A percentile compares a stretch with the other conserved stretches of the same genome.
phyloP scores from a whole-genome alignment of 37 sponge, comb jelly and placozoan species.

The Cliona cf. orientalis region DNA sequence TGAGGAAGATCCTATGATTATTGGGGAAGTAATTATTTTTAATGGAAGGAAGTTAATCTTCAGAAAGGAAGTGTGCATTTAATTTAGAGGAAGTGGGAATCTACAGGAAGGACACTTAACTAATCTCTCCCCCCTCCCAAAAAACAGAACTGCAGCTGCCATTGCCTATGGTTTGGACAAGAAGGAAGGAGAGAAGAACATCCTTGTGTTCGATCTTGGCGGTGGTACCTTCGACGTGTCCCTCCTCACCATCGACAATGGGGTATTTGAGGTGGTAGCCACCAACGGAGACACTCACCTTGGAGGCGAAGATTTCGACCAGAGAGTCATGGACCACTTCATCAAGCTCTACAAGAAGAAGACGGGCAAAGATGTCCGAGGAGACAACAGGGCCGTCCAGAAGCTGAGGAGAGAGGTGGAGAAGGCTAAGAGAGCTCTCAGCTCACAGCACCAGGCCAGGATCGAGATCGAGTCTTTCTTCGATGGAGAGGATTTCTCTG shows the following conservation, averaged over 20 bases:
- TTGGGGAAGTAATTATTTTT: neutral
- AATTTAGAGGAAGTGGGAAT: neutral
- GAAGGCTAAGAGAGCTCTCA: slow-evolving; percentile 98
- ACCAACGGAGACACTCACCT: slow-evolving; percentile 99
- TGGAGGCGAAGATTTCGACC: slow-evolving; percentile 99
- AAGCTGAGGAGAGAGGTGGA: slow-evolving; percentile 98
- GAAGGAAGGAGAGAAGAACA: slow-evolving; percentile 98
- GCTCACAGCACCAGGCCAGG: slow-evolving; percentile 91
- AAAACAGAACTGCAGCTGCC: slow-evolving; percentile 98
- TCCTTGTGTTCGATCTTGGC: slow-evolving; percentile 98
- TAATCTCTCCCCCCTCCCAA: neutral
- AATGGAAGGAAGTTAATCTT: neutral
- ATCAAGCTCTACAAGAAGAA: slow-evolving; percentile 99
- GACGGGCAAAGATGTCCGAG: slow-evolving; percentile 93
- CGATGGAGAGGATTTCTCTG: slow-evolving; percentile 99
- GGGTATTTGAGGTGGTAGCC: slow-evolving; percentile 98
- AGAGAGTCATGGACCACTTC: slow-evolving; percentile 99
- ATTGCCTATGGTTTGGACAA: slow-evolving; percentile 99
- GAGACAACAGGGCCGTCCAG: slow-evolving; percentile 97
- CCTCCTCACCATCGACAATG: slow-evolving; percentile 97
- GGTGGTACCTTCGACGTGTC: slow-evolving; percentile 99
- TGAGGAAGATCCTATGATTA: neutral
- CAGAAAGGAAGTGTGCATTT: neutral
- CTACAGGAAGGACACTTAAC: neutral
- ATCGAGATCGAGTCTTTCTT: slow-evolving; percentile 97